Evolutionary conservation across 2,888 invertebrate species (phyloP).

Genomic region (Aphidius colemani): DNA sequence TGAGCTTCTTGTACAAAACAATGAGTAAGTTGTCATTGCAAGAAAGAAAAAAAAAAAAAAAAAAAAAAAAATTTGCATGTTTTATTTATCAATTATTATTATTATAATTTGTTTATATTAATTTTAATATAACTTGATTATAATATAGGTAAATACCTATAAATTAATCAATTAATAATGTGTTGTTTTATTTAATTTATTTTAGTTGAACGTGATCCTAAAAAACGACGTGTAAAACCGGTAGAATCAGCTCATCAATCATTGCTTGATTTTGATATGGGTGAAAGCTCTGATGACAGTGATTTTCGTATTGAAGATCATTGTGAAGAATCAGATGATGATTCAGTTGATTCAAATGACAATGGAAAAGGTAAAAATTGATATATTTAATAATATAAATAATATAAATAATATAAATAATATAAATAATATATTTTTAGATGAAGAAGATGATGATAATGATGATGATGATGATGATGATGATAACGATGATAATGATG

Average conservation of each 20-base stretch:
- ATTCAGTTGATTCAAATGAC: constrained; percentile 74
- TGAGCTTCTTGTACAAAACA: constrained; percentile 58
- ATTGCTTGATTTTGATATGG: constrained; percentile 81
- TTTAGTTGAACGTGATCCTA: constrained; percentile 73
- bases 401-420: neutral
- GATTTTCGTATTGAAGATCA: constrained; percentile 92
- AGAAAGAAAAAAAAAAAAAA: constrained; percentile 5
- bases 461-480: too few relatives aligned
- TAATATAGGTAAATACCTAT: too few relatives aligned
- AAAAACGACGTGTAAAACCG: constrained; percentile 81
- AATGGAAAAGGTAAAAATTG: constrained; percentile 66
- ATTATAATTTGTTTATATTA: constrained; percentile 1
- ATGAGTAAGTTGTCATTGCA: constrained; percentile 51
- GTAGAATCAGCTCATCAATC: constrained; percentile 73
- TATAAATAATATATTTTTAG: neutral
- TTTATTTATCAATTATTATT: neutral
- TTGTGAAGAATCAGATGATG: constrained; percentile 77
- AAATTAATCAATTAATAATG: neutral
- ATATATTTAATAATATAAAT: too few relatives aligned
- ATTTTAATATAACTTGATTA: neutral
- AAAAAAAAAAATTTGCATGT: neutral
- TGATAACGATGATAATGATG: too few relatives aligned
- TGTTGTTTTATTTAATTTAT: constrained; percentile 22
- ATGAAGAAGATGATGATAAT: neutral
- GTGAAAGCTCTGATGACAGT: constrained; percentile 92